A percentile compares a stretch with the other conserved stretches of the same genome.
Evolutionary conservation across 2,113 vertebrate genomes (phyloP).

Genomic region (Pagrus major): DNA sequence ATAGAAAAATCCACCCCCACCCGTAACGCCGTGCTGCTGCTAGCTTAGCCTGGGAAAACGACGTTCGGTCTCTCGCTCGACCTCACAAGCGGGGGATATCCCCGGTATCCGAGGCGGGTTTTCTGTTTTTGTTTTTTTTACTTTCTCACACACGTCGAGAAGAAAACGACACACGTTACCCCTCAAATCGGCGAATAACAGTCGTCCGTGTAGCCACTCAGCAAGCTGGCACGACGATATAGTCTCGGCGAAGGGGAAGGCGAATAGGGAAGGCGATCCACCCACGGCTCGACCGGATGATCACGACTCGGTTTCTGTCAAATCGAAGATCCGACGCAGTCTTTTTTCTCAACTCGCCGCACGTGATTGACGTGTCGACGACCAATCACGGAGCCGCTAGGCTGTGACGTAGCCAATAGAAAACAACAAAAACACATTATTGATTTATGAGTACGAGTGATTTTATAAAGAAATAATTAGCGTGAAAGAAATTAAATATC

Average conservation of each 20-base stretch:
- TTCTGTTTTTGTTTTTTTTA: too few species aligned
- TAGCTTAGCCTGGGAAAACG: slow-evolving; percentile 67
- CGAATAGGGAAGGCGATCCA: slow-evolving; percentile 65
- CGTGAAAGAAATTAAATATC: not conserved
- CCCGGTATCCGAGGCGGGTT: slow-evolving; percentile 3
- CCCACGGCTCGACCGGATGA: slow-evolving; percentile 73
- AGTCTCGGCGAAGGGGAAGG: slow-evolving; percentile 38
- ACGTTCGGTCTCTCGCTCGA: slow-evolving; percentile 1
- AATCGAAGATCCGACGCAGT: slow-evolving; percentile 58
- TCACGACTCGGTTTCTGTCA: slow-evolving; percentile 79
- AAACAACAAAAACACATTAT: not conserved
- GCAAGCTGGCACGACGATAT: slow-evolving; percentile 32
- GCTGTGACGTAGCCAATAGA: slow-evolving; percentile 8
- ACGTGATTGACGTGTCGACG: slow-evolving; percentile 57
- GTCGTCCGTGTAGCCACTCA: slow-evolving; percentile 27
- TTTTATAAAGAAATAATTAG: not conserved
- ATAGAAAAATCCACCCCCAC: slow-evolving; percentile 71
- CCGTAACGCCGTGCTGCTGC: slow-evolving; percentile 38
- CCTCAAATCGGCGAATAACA: not conserved
- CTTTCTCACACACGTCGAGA: not conserved
- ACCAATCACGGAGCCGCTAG: slow-evolving; percentile 64
- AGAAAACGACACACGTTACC: slow-evolving; percentile 13
- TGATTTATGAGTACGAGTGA: not conserved
- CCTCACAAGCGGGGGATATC: slow-evolving; percentile 27
- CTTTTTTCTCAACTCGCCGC: slow-evolving; percentile 54